phyloP scores from a whole-genome alignment of 2,113 vertebrate genomes.

The Ciconia stormi region DNA sequence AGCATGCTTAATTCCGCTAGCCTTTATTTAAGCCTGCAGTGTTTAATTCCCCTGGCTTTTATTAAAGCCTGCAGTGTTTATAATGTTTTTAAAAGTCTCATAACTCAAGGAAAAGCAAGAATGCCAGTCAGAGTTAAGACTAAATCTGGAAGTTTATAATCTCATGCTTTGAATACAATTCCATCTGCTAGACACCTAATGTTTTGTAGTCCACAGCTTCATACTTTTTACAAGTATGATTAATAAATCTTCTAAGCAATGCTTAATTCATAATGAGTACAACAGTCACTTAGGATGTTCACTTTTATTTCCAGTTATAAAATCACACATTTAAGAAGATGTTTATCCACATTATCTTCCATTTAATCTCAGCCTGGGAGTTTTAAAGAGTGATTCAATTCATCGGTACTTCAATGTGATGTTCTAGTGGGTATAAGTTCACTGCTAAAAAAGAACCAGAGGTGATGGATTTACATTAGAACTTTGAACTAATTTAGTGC shows the following conservation, averaged over 20 bases:
- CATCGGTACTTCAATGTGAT: fast-evolving
- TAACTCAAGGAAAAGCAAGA: neutral
- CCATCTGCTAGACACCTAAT: neutral
- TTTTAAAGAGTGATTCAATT: neutral
- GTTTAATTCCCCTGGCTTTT: neutral
- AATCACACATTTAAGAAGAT: neutral
- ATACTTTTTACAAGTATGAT: neutral
- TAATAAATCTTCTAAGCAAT: neutral
- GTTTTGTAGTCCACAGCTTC: neutral
- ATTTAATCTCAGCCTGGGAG: neutral
- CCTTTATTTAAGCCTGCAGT: neutral
- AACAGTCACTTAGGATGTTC: neutral
- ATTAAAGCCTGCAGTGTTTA: neutral
- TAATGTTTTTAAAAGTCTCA: neutral
- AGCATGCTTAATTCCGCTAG: neutral
- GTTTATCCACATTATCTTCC: neutral
- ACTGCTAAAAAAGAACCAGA: neutral
- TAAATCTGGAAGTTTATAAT: neutral
- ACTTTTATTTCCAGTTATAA: neutral
- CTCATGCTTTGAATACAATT: neutral
- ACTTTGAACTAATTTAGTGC: neutral
- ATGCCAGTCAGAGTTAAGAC: neutral
- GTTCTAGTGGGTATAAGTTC: neutral
- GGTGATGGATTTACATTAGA: neutral
- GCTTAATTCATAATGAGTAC: neutral